These are phyloP conservation scores for Folsomia manolachei DNA, from an alignment of 2,888 invertebrate genomes.

Conservation along the genomic window DNA sequence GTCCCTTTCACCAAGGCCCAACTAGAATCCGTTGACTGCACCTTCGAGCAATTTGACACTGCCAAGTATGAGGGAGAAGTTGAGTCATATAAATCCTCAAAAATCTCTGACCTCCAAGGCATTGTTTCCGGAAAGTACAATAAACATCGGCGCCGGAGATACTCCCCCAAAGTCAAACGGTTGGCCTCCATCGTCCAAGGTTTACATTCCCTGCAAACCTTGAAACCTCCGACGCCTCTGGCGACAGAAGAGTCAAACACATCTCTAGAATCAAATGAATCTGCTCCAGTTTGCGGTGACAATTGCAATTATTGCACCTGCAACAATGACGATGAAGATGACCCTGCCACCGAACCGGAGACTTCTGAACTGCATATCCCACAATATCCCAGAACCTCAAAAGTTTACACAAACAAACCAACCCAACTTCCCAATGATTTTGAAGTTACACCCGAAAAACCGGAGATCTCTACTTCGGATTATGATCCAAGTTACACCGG, in stretches of 20 bases:
- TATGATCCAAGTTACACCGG: no score
- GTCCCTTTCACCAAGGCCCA: no score
- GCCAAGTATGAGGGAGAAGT: slow-evolving; percentile 5
- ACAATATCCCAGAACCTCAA: no score
- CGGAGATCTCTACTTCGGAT: no score
- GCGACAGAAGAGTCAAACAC: background rate
- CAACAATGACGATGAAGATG: background rate
- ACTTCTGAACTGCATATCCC: no score
- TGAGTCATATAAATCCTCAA: background rate
- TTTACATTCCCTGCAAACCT: background rate
- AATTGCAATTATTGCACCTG: background rate
- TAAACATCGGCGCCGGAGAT: background rate
- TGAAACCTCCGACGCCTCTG: background rate
- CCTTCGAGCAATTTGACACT: background rate
- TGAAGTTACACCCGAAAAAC: no score
- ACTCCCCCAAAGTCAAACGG: background rate
- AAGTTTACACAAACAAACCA: no score
- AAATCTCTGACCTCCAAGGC: background rate
- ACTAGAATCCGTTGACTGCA: background rate
- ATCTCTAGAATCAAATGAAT: no score
- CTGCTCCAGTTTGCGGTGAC: no score
- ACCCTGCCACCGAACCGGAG: no score
- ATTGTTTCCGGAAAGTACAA: slow-evolving; percentile 3
- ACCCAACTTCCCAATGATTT: no score
- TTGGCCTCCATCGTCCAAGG: background rate